Evolutionary conservation across 2,113 vertebrate genomes (phyloP).

Genomic region (Orycteropus afer): DNA sequence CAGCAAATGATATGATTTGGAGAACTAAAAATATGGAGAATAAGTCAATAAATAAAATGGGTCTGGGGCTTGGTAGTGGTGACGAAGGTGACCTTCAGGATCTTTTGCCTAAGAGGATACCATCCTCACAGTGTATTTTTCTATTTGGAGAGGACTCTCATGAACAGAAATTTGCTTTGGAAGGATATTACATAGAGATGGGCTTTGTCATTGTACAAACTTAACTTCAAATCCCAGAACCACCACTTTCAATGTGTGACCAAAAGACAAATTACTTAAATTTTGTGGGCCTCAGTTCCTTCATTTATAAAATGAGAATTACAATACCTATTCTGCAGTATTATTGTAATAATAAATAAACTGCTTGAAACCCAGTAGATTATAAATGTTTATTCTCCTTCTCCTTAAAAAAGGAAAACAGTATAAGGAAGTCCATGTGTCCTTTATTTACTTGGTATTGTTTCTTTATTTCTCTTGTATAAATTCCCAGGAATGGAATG

Average conservation of each 20-base stretch:
- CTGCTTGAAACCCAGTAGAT: not conserved
- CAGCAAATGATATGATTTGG: not conserved
- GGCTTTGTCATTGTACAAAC: not conserved
- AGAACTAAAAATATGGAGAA: not conserved
- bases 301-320: constrained; percentile 12
- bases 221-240: not conserved
- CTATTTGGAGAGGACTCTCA: not conserved
- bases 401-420: not conserved
- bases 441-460: not conserved
- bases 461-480: too few relatives aligned
- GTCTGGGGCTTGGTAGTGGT: not conserved
- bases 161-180: not conserved
- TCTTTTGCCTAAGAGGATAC: not conserved
- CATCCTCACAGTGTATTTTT: not conserved
- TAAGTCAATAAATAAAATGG: not conserved
- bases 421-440: not conserved
- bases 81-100: not conserved
- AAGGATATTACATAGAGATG: not conserved
- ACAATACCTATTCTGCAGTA: not conserved
- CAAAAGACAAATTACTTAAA: not conserved
- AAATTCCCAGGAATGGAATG: too few relatives aligned
- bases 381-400: not conserved
- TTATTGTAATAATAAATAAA: not conserved
- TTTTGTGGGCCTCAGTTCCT: not conserved
- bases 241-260: not conserved